Base-by-base conservation (phyloP, 2,113 vertebrate species). In the Origma solitaria region DNA sequence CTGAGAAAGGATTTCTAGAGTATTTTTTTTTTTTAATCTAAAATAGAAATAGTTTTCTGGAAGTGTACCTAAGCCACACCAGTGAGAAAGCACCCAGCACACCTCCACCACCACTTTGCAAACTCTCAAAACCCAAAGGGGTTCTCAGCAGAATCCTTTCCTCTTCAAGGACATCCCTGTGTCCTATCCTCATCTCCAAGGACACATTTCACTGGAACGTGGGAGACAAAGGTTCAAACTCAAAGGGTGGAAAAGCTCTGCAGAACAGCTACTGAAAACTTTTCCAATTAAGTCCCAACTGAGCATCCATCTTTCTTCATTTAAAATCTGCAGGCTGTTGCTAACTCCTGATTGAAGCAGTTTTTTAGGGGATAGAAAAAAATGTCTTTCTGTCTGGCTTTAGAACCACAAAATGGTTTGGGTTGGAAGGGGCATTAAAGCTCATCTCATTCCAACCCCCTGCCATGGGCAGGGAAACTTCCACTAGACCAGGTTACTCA, bases 21-120 rank as follows among this genome's bases (percentile, higher is more conserved):
- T 65, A 13, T 92, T 96, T 60, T 58, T 91, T 81, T 62, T 22
- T 42, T 92, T 96, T 51, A 35, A 61, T 91, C 91, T 80, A 57
- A 95, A 94, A 82, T 35, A 89, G 62, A 45, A 82, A 58, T 5
- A 28, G 16, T 9, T 38, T 58, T 79, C 68, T 77, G 57, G 71
- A 92, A 82, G 40, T 10, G 24, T 33, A 53, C 37, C 33, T 42
- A 21, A 80, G 53, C 61, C 11, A 86, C 44, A 75, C 1, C 11
- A 69, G 37, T 14, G n/a, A 68, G 40, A 45, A 61, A 10, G 17
- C 0, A 40, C 10, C 27, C 66, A 61, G 33, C 15, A 45, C 3
- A 40, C 5, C 25, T 62, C 31, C 35, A 73, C 8, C 15, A 9
- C 4, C 54, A 47, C 65, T 53, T 31, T 53, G 37, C 31, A 62